Evolutionary conservation across 2,797 vertebrate species (phyloP), one percentile per base, ranked within the genome.

Genomic region (Takifugu rubripes): DNA sequence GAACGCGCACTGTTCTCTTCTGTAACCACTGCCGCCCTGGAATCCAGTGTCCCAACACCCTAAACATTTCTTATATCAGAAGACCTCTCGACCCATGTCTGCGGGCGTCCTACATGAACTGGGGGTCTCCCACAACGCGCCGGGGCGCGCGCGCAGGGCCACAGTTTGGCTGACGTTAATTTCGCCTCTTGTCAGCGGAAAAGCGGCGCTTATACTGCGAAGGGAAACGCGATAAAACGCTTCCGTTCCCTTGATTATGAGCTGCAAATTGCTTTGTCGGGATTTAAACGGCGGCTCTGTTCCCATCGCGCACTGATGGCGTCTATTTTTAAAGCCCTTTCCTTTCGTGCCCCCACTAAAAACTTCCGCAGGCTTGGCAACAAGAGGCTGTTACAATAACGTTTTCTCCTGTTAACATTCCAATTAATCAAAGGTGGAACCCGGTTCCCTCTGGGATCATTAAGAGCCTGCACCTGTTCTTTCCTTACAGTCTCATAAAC

Each of bases 251-350:
- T 82, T 89, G 82, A 89, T 89, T 86, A 87, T 84, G 81, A 82
- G 67, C 75, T 72, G 81, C 78, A 87, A 89, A 90, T 86, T 70
- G 86, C 83, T 88, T 88, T 89, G 86, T 87, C 75, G 84, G 82
- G 83, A 72, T 85, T 73, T 73, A 84, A 86, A 85, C 69, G 83
- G 64, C 73, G 74, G 59, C 45, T 72, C 66, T 83, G 81, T 82
- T 85, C 84, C 84, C 87, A 87, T 77, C 66, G 62, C 62, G 66
- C 72, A 62, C 66, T 80, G 82, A 84, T 82, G 77, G 78, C 43
- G 64, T 67, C 86, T 90, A 89, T 89, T 90, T 88, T 86, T 86
- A 85, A 81, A 67, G 64, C 47, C 63, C 52, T 68, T 87, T 67
- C 79, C 69, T 68, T 66, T 75, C 68, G 7, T 45, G 52, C 17